Conservation (phyloP, 2,113 vertebrate species). For the Melanerpes formicivorus region DNA sequence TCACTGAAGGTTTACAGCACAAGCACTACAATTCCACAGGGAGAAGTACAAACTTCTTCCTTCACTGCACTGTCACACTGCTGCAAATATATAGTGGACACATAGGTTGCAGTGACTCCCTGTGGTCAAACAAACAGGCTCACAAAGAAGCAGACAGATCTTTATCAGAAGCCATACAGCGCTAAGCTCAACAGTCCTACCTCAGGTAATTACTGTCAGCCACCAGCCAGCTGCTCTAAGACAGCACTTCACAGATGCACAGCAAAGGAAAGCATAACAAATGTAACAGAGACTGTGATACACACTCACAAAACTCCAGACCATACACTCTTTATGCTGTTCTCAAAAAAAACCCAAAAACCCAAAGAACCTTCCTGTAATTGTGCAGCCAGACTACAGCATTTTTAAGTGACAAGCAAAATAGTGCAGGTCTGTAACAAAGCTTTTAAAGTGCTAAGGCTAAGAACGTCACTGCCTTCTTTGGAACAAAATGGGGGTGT, state of each 20-base stretch:
- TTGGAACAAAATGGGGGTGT: not conserved
- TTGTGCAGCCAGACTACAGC: not conserved
- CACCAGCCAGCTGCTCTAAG: not conserved
- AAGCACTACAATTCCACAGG: not conserved
- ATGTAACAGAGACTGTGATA: not conserved
- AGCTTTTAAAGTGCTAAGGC: not conserved
- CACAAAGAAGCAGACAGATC: not conserved
- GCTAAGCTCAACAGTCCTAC: not conserved
- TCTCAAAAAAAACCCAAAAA: too few relatives aligned
- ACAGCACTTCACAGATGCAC: not conserved
- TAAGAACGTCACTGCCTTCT: not conserved
- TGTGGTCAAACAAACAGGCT: not conserved
- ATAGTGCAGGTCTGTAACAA: not conserved
- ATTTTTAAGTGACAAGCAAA: not conserved
- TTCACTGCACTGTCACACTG: not conserved
- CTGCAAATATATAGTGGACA: not conserved
- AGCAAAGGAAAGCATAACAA: not conserved
- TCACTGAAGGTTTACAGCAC: not conserved
- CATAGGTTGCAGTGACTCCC: conserved; percentile 22
- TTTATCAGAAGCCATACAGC: fast-evolving
- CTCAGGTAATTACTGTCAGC: not conserved
- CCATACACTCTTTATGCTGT: not conserved
- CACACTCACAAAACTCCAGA: not conserved
- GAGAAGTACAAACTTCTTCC: not conserved
- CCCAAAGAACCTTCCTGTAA: not conserved